Evolutionary conservation across 2,113 vertebrate species (phyloP), one percentile per base, ranked within the genome.

Genomic region (Albula goreensis): DNA sequence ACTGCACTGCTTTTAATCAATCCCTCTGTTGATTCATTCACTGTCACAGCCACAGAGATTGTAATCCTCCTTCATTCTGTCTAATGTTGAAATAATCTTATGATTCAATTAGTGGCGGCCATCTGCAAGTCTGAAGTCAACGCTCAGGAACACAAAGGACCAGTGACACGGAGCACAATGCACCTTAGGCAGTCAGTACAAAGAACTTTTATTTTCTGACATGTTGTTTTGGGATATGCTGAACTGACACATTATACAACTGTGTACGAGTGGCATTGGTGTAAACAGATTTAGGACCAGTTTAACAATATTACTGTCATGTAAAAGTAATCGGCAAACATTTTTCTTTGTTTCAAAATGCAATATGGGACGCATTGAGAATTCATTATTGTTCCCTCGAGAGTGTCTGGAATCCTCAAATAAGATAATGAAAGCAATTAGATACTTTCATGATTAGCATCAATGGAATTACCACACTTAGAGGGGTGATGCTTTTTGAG

Each of bases 21-120:
- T 48, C 31, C 19, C 53, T 50, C 85, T 82, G 50, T 77, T 56
- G 50, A 86, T 77, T 82, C 66, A 74, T 82, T 63, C 63, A 51
- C 31, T 57, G 25, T 56, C 85, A 25, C 63, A 56, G 66, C 66
- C 80, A 31, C 50, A 6, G 83, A 86, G 85, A 77, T 77, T 50
- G 81, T 77, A 78, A 83, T 81, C 80, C 50, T 48, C 60, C 60
- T 50, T 53, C 49, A 49, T 60, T 82, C 85, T 86, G 80, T 53
- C 25, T 82, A 82, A 86, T 77, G 63, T 78, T 82, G 63, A 86
- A 82, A 86, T 82, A 78, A 86, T 83, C 63, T 86, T 82, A 74
- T 82, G 80, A 82, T 48, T 77, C 31, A 82, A 82, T 82, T 77
- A 60, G 80, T 52, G 50, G 83, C n/a, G 56, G 41, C 83, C 83